A percentile compares a stretch with the other conserved stretches of the same genome.
Evolutionary conservation across 2,888 invertebrate species (phyloP).

Genomic region (Hypselothyrea guttata): DNA sequence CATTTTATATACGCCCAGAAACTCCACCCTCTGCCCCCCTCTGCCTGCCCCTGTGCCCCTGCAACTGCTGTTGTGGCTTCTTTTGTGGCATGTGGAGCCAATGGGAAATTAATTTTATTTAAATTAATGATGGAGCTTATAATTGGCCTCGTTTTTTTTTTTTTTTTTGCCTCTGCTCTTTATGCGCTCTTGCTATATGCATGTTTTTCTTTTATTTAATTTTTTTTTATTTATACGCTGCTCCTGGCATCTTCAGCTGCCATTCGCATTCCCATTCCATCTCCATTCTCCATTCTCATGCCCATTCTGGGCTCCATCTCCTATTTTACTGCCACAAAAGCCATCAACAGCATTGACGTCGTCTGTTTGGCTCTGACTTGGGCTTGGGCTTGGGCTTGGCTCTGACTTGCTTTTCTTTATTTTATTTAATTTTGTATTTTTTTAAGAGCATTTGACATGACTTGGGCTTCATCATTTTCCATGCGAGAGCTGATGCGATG

Average conservation of each 20-base stretch:
- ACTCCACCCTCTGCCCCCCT: background rate
- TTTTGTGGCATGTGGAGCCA: slow-evolving; percentile 48
- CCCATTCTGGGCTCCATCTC: slow-evolving; percentile 16
- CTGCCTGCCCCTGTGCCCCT: background rate
- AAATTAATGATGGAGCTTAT: slow-evolving; percentile 75
- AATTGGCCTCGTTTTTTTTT: slow-evolving; percentile 67
- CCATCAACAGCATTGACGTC: slow-evolving; percentile 19
- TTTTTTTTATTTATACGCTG: slow-evolving; percentile 23
- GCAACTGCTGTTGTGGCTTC: slow-evolving; percentile 35
- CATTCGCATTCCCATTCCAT: slow-evolving; percentile 28
- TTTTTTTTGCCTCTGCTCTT: slow-evolving; percentile 23
- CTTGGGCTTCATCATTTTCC: slow-evolving; percentile 60
- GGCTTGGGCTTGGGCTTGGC: too few species aligned
- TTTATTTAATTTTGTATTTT: slow-evolving; percentile 49
- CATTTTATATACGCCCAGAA: slow-evolving; percentile 15
- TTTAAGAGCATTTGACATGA: slow-evolving; percentile 74
- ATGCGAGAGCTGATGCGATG: slow-evolving; percentile 43
- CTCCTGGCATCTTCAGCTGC: background rate
- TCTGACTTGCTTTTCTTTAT: background rate
- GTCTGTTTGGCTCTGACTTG: slow-evolving; percentile 17
- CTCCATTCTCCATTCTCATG: slow-evolving; percentile 29
- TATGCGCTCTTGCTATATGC: background rate
- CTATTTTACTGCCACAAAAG: slow-evolving; percentile 28
- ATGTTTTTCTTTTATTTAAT: slow-evolving; percentile 7
- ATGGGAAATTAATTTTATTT: slow-evolving; percentile 72